Conservation (phyloP, 2,888 invertebrate species). For the Latheticus oryzae region DNA sequence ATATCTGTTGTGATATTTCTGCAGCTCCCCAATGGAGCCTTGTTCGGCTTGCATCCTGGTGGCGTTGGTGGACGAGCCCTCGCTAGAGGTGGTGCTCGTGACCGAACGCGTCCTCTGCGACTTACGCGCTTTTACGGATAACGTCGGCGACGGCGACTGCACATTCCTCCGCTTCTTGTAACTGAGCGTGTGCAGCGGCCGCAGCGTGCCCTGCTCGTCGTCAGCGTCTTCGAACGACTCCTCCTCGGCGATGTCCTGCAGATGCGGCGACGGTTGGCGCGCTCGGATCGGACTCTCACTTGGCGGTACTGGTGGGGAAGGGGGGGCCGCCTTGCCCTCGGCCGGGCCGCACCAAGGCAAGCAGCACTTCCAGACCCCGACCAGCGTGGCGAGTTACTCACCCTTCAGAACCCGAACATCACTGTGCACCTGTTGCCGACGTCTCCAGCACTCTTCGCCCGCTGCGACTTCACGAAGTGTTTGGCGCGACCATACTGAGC, state of each 20-base stretch:
- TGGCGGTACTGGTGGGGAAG: slow-evolving; percentile 63
- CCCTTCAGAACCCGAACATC: slow-evolving; percentile 52
- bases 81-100: slow-evolving; percentile 57
- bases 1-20: slow-evolving; percentile 88
- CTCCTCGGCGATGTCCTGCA: slow-evolving; percentile 87
- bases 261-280: slow-evolving; percentile 75
- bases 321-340: slow-evolving; percentile 63
- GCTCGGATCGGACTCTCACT: slow-evolving; percentile 66
- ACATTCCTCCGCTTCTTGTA: slow-evolving; percentile 61
- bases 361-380: slow-evolving; percentile 85
- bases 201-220: slow-evolving; percentile 65
- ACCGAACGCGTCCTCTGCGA: slow-evolving; percentile 63
- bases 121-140: slow-evolving; percentile 70
- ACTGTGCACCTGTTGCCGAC: slow-evolving; percentile 50
- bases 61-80: slow-evolving; percentile 63
- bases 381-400: slow-evolving; percentile 70
- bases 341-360: slow-evolving; percentile 86
- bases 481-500: slow-evolving; percentile 29
- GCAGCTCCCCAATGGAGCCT: slow-evolving; percentile 89
- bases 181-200: slow-evolving; percentile 65
- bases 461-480: slow-evolving; percentile 34
- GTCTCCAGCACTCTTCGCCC: slow-evolving; percentile 24
- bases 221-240: slow-evolving; percentile 65
- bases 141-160: slow-evolving; percentile 73
- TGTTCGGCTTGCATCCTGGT: slow-evolving; percentile 92